Conservation (phyloP, 2,888 invertebrate species). For the Tubiluchus corallicola region DNA sequence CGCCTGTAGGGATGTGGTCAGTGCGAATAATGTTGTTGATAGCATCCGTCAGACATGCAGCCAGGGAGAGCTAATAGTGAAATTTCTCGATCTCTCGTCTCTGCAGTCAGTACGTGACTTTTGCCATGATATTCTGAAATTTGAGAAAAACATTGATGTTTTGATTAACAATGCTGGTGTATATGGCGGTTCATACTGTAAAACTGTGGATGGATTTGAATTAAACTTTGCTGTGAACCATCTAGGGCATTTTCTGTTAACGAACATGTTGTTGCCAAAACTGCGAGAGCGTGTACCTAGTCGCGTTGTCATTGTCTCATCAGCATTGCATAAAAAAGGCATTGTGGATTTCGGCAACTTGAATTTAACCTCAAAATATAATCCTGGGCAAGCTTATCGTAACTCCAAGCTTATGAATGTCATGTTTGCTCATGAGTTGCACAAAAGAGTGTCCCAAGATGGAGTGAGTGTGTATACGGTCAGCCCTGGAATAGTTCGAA, state of each 20-base stretch:
- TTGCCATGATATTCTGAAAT: background rate
- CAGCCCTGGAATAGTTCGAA: background rate
- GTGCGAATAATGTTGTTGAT: background rate
- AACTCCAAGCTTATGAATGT: background rate
- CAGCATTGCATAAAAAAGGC: background rate
- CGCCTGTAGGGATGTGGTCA: background rate
- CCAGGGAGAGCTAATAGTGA: background rate
- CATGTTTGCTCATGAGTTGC: background rate
- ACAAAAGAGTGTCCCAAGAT: background rate
- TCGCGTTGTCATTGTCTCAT: slow-evolving; percentile 1
- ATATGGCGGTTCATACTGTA: background rate
- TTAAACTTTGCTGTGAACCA: background rate
- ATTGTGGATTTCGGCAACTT: slow-evolving; percentile 1
- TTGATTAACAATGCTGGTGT: background rate
- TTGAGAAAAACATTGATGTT: background rate
- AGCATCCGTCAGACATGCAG: background rate
- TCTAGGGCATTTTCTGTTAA: background rate
- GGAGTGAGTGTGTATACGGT: background rate
- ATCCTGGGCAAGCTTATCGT: background rate
- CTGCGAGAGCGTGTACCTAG: background rate
- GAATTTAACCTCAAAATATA: background rate
- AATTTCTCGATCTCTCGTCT: background rate
- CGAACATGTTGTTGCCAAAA: background rate
- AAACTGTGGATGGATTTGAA: background rate
- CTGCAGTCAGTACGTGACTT: background rate